Base-by-base conservation (phyloP, 2,113 vertebrate species). In the Brachypodius melanocephalos region DNA sequence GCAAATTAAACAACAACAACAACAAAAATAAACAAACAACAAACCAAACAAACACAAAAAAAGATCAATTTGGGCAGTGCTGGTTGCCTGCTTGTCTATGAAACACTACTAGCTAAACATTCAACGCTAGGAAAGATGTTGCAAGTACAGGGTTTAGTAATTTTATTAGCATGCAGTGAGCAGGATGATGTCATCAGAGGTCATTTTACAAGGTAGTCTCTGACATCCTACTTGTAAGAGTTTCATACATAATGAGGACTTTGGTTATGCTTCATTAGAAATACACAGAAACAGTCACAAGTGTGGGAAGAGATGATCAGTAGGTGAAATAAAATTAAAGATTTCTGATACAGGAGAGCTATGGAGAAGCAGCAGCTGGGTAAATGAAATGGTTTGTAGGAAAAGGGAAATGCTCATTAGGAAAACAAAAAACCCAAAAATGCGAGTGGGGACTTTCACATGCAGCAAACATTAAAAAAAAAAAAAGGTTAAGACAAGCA, bases 81-180 rank as follows among this genome's bases (percentile, higher is more conserved):
- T 99, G 99, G 99, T 99, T 99, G 99, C 99, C 99, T 99, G 99
- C 99, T 99, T 99, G 99, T 99, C 99, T 99, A 98, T 98, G 98
- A 98, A 98, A 99, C 98, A 98, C 97, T 96, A 97, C 98, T 98
- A 98, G 97, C 97, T 98, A 96, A 97, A 98, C 98, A 98, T 97
- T 98, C 98, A 98, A 96, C 91, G 92, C 97, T 98, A 98, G 94
- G 93, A 96, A 96, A 94, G 97, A 98, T 95, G 94, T 91, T 96
- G 97, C 96, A 95, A 98, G 85, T 90, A 96, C 17, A 94, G 34
- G 76, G 80, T 81, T 88, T 91, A 90, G 96, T 94, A 66, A 29
- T 85, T 87, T 95, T 36, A 93, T 69, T 49, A 92, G 96, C 90
- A 96, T 97, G 97, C 96, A 55, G 92, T 48, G 78, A 90, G 79